These are phyloP conservation scores for Sarcophilus harrisii DNA, from an alignment of 2,797 vertebrate species.

Conservation along the genomic window DNA sequence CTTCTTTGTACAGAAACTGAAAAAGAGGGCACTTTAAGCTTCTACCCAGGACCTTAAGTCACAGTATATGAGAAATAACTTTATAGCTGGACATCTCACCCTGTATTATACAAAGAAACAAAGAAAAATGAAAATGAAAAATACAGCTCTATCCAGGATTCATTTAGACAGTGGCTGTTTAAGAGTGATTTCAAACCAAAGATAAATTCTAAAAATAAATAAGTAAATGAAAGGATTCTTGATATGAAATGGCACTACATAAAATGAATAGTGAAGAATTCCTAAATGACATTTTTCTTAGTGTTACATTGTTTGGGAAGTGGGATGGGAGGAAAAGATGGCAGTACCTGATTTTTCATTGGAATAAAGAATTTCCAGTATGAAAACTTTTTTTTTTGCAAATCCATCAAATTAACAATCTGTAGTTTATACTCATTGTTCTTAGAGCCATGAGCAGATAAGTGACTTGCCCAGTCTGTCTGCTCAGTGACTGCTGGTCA, in stretches of 20 bases:
- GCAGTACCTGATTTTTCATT: not conserved
- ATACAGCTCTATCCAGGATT: not conserved
- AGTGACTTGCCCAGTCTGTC: not conserved
- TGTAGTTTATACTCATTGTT: not conserved
- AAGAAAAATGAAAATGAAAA: not conserved
- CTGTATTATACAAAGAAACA: not conserved
- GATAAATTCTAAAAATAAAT: not conserved
- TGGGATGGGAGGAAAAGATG: not conserved
- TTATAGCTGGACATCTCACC: not conserved
- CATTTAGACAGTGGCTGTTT: not conserved
- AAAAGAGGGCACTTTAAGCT: not conserved
- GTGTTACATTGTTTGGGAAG: not conserved
- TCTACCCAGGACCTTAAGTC: not conserved
- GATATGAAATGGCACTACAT: not conserved
- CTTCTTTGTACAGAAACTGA: not conserved
- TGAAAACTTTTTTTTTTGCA: not conserved
- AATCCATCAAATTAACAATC: not conserved
- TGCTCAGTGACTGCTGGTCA: no score
- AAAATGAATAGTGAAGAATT: not conserved
- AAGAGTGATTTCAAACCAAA: not conserved
- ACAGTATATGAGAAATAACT: not conserved
- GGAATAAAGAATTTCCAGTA: not conserved
- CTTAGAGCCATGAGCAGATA: not conserved
- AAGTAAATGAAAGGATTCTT: not conserved
- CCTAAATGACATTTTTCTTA: not conserved